Conservation (phyloP, 2,797 vertebrate species). For the Tangara arthus region DNA sequence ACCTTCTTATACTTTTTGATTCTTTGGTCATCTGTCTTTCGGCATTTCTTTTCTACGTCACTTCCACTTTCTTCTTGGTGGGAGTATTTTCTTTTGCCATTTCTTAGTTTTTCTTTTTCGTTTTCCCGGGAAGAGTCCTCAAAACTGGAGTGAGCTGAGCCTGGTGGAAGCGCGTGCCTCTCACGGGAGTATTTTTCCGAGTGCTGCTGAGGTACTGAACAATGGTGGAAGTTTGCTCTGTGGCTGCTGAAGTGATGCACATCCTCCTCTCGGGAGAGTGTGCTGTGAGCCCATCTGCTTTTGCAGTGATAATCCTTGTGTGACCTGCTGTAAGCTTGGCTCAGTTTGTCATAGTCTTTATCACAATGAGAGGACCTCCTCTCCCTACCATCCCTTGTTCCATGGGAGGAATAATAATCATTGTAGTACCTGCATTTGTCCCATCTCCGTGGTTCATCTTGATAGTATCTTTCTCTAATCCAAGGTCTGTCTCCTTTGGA, state of each 20-base stretch:
- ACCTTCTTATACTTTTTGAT: conserved; percentile 88
- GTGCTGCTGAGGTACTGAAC: neutral
- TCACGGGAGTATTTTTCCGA: conserved; percentile 12
- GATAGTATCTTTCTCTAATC: conserved; percentile 71
- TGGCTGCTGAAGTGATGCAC: neutral
- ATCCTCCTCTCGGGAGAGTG: conserved; percentile 50
- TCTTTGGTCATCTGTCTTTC: conserved; percentile 58
- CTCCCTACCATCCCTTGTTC: conserved; percentile 68
- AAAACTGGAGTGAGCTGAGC: neutral
- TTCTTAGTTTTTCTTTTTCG: neutral
- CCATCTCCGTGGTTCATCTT: conserved; percentile 72
- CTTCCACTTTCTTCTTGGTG: neutral
- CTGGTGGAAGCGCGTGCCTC: neutral
- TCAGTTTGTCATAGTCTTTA: conserved; percentile 56
- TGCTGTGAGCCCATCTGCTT: conserved; percentile 64
- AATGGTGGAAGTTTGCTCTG: conserved; percentile 24
- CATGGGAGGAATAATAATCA: conserved; percentile 63
- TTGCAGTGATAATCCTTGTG: conserved; percentile 67
- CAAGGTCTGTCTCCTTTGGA: conserved; percentile 66
- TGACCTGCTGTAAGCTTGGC: conserved; percentile 42
- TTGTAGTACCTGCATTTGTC: conserved; percentile 73
- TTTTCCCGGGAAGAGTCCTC: conserved; percentile 15
- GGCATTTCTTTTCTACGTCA: conserved; percentile 64
- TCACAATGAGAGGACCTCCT: conserved; percentile 64
- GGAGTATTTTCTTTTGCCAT: conserved; percentile 30